Evolutionary conservation across 1,140 invertebrate genomes (phyloP).

Genomic region (Melitaea cinxia): DNA sequence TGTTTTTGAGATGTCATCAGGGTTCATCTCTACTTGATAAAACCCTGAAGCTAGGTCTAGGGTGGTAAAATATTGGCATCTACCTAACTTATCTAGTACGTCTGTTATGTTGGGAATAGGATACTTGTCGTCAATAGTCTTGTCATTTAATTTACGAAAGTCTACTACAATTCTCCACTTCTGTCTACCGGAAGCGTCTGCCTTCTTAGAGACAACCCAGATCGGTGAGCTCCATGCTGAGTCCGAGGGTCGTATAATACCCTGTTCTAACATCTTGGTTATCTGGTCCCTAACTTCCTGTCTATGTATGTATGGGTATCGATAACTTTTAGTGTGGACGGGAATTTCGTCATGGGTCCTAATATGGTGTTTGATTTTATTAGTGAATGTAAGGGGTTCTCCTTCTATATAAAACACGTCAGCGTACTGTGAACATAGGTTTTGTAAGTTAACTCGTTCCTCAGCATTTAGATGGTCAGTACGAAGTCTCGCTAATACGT

Average conservation of each 20-base stretch:
- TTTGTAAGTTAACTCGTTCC: conserved; percentile 34
- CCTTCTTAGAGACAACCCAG: too few relatives aligned
- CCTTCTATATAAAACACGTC: conserved; percentile 46
- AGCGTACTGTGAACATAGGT: conserved; percentile 32
- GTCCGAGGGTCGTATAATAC: too few relatives aligned
- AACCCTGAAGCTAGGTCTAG: conserved; percentile 27
- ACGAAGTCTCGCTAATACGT: conserved; percentile 10
- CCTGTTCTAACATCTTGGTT: too few relatives aligned
- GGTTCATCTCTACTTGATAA: conserved; percentile 30
- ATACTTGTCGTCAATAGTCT: conserved; percentile 36
- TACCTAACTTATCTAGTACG: too few relatives aligned
- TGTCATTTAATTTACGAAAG: conserved; percentile 51
- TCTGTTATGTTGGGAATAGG: too few relatives aligned
- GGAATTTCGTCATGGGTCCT: conserved; percentile 44
- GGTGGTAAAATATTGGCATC: background rate
- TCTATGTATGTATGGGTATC: too few relatives aligned
- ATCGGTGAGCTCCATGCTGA: too few relatives aligned
- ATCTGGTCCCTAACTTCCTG: too few relatives aligned
- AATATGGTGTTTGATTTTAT: conserved; percentile 52
- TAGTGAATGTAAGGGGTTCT: conserved; percentile 41
- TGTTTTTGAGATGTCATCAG: too few relatives aligned
- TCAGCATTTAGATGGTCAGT: conserved; percentile 37
- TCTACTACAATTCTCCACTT: too few relatives aligned
- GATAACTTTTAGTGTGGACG: too few relatives aligned
- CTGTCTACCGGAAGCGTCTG: too few relatives aligned